Base-by-base conservation (phyloP, 1,140 invertebrate genomes). In the Chlorops oryzae region DNA sequence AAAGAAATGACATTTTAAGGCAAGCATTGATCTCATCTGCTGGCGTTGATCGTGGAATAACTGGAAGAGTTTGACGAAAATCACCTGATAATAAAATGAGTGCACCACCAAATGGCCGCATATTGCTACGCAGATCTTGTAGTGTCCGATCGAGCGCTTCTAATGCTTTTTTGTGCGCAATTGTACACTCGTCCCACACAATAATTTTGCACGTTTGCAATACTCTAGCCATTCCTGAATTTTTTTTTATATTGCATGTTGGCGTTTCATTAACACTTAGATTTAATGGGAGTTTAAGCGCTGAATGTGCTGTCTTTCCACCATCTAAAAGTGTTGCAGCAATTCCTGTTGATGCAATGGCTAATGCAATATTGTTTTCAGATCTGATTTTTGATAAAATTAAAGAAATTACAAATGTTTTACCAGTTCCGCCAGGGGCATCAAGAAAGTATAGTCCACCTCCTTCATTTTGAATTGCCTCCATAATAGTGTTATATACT, bases 1-100 rank as follows among this genome's bases (percentile, higher is more conserved):
- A 75, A 50, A 77, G 59, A 71, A 51, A 58, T 61, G 50, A 58
- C 23, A 35, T 17, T 45, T 58, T 57, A 10, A n/a, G n/a, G 23
- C 51, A 47, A 24, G 47, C 49, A 73, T 40, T 47, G 57, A 51
- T 15, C 51, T 75, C 70, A 61, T 78, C 68, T 45, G 73, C 73
- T 38, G 56, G 47, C 10, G 72, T 77, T 52, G 59, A 66, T 59
- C 63, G 57, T 39, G 56, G 51, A 20, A 77, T 70, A 5, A 78
- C 68, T 3, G 75, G 74, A 18, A 78, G 52, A 12, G 62, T 77
- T 62, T 80, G 74, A 40, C 74, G 50, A 58, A 78, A 80, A 65
- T 79, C 73, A 37, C 76, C 75, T 52, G 70, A 47, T 39, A 62
- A 50, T 42, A 69, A 43, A 34, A 68, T 49, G 37, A 61, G 48